Evolutionary conservation across 2,113 vertebrate genomes (phyloP).

Genomic region (Dipodomys ordii): DNA sequence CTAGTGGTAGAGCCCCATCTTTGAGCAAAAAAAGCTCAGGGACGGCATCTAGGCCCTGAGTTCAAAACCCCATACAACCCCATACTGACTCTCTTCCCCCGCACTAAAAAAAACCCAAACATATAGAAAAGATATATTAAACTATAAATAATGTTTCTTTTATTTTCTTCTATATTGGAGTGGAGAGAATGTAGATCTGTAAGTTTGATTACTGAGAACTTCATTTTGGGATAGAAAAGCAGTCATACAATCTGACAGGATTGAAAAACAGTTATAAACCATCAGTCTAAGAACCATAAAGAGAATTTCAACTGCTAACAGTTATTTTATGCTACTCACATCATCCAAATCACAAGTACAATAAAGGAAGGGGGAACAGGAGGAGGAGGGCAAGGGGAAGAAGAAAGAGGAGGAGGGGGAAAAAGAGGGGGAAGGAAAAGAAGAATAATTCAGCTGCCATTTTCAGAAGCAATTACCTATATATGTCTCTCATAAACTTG

Average conservation of each 20-base stretch:
- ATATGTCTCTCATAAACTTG: background rate
- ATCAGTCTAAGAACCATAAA: background rate
- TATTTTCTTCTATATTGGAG: slow-evolving; percentile 5
- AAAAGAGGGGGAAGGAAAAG: no score
- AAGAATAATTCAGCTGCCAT: background rate
- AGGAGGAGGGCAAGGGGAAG: background rate
- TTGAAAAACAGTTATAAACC: background rate
- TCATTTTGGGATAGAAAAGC: slow-evolving; percentile 27
- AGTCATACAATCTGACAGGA: background rate
- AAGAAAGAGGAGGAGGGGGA: background rate
- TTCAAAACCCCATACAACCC: no score
- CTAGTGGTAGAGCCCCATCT: no score
- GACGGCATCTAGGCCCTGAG: no score
- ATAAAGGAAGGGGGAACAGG: background rate
- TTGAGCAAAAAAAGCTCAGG: no score
- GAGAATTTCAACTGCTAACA: slow-evolving; percentile 41
- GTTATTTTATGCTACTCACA: background rate
- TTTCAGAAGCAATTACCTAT: slow-evolving; percentile 37
- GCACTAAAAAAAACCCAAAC: no score
- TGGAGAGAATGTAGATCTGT: background rate
- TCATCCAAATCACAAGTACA: slow-evolving; percentile 39
- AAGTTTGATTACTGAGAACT: slow-evolving; percentile 29
- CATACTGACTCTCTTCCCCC: no score
- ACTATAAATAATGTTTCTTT: background rate
- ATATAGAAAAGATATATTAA: background rate